Conservation (phyloP, 2,888 invertebrate genomes). For the Lasioglossum malachurum region DNA sequence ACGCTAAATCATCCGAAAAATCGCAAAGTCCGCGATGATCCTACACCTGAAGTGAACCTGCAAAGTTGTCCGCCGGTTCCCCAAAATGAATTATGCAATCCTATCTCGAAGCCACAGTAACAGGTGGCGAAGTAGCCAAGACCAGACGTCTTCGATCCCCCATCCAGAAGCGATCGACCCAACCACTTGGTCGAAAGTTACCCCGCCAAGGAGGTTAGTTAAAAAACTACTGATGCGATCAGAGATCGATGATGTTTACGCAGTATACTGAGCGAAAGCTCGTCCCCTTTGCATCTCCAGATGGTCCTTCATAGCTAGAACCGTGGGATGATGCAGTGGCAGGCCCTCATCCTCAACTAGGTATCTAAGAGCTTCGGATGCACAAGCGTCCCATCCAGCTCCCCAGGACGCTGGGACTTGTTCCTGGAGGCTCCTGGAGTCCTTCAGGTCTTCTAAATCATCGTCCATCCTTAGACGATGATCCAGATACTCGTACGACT, state of each 20-base stretch:
- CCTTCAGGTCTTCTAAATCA: slow-evolving; percentile 21
- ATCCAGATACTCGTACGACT: slow-evolving; percentile 32
- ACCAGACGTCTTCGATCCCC: not conserved
- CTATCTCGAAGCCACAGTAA: not conserved
- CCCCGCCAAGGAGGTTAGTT: not conserved
- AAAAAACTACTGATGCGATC: slow-evolving; percentile 41
- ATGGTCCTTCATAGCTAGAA: slow-evolving; percentile 80
- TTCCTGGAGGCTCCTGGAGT: slow-evolving; percentile 15
- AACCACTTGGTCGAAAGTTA: slow-evolving; percentile 16
- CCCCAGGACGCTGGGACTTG: slow-evolving; percentile 71
- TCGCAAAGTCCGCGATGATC: too few relatives aligned
- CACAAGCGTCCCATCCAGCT: slow-evolving; percentile 81
- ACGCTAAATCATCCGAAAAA: too few relatives aligned
- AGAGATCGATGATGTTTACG: slow-evolving; percentile 57
- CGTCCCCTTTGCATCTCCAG: slow-evolving; percentile 79
- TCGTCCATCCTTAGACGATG: slow-evolving; percentile 52
- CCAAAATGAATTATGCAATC: not conserved
- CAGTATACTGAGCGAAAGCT: slow-evolving; percentile 71
- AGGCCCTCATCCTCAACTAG: slow-evolving; percentile 81
- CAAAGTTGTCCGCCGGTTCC: not conserved
- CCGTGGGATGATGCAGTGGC: slow-evolving; percentile 80
- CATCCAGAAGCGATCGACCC: not conserved
- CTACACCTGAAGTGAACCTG: too few relatives aligned
- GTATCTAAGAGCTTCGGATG: slow-evolving; percentile 79
- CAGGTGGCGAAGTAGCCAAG: slow-evolving; percentile 1